Base-by-base conservation (phyloP, 2,888 invertebrate genomes). In the Apomyelois bistriatella region DNA sequence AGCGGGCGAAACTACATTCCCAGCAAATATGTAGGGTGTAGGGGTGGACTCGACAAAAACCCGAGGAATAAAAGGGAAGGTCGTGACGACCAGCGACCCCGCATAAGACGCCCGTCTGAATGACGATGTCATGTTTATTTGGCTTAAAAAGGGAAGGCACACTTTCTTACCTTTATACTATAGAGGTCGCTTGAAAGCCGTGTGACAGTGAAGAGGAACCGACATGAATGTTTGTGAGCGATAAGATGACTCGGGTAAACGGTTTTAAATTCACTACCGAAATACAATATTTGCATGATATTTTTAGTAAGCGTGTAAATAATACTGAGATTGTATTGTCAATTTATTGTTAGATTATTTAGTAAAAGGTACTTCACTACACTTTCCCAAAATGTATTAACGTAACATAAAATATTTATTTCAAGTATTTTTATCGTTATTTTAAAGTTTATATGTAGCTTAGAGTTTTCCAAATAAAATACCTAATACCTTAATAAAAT, bases 81-180 rank as follows among this genome's bases (percentile, higher is more conserved):
- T 76, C 78, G 79, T 70, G 73, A 71, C 75, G 76, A 72, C 74
- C 74, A 72, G 64, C 72, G 71, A 70, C 67, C 71, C 65, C 64
- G 68, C 68, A 66, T 71, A 69, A 73, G 74, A 72, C 70, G 72
- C 72, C 71, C 69, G 72, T 70, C 65, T 80, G 78, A 83, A 82
- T 82, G 80, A 81, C 80, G 79, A 80, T 78, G 82, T 80, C 83
- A 80, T 84, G 86, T 86, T 83, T 86, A 87, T 88, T 87, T 85
- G 80, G 78, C 78, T 82, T 78, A 75, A 80, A 80, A 79, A 79
- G 81, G 76, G 73, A 75, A 50, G 69, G 72, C 69, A 66, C 69
- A 70, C 72, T 78, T 80, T 79, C 76, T 79, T 82, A 82, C 74
- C 75, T 80, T 75, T 68, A 61, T 62, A 70, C 62, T 68, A 66